Evolutionary conservation across 2,888 invertebrate genomes (phyloP).

Genomic region (Limnephilus marmoratus): DNA sequence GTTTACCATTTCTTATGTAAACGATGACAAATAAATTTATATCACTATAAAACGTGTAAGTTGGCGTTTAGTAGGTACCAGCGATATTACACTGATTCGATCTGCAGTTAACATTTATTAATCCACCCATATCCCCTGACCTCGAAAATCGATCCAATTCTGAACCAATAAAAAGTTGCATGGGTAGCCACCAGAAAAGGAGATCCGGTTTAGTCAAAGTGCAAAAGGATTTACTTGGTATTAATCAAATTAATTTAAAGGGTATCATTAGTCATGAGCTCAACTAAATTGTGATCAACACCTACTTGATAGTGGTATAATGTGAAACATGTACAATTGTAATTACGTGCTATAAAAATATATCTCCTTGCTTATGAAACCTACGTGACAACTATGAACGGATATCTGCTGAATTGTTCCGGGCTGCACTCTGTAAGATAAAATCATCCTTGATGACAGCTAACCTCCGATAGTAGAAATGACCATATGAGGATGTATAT

Average conservation of each 20-base stretch:
- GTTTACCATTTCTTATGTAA: neutral
- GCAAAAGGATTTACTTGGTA: neutral
- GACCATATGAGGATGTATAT: too few species aligned
- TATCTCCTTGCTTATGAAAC: too few species aligned
- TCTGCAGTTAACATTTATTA: neutral
- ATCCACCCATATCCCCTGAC: slow-evolving; percentile 46
- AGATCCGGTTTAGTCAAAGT: slow-evolving; percentile 18
- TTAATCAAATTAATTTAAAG: neutral
- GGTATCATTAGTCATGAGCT: neutral
- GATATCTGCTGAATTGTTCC: too few species aligned
- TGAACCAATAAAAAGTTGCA: slow-evolving; percentile 33
- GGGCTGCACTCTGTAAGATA: too few species aligned
- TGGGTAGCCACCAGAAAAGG: neutral
- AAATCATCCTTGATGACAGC: too few species aligned
- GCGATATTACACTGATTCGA: neutral
- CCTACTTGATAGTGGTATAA: neutral
- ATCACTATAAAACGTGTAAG: neutral
- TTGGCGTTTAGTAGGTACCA: neutral
- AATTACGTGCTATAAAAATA: too few species aligned
- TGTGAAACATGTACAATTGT: neutral
- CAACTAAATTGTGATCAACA: neutral
- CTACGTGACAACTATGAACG: too few species aligned
- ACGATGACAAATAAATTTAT: neutral
- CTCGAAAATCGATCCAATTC: slow-evolving; percentile 52
- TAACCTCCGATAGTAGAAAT: too few species aligned